phyloP scores from a whole-genome alignment of 1,140 invertebrate species.

The Drosophila ironensis region DNA sequence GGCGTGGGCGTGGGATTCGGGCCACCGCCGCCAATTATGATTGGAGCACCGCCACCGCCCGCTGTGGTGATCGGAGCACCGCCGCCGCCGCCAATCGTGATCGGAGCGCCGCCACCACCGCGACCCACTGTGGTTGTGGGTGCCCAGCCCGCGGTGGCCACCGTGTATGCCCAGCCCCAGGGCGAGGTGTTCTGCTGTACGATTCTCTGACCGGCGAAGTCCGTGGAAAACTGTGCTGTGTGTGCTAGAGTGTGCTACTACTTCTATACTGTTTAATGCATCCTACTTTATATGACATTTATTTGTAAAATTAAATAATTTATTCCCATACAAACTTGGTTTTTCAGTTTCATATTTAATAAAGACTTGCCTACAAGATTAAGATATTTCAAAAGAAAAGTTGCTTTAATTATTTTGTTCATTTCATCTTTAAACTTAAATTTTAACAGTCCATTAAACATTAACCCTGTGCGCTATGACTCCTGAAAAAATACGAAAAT shows the following conservation, averaged over 20 bases:
- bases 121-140: conserved; percentile 45
- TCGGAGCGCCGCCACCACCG: conserved; percentile 33
- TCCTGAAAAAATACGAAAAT: no score
- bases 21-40: conserved; percentile 31
- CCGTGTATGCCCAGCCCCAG: conserved; percentile 33
- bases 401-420: no score
- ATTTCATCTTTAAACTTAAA: no score
- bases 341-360: no score
- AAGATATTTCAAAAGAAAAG: no score
- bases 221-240: background rate
- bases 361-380: no score
- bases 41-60: conserved; percentile 27
- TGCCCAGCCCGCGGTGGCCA: conserved; percentile 32
- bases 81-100: conserved; percentile 11
- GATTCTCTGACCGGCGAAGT: conserved; percentile 26
- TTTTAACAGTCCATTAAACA: no score
- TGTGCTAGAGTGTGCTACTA: background rate
- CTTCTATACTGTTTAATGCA: background rate
- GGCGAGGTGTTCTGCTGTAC: conserved; percentile 44
- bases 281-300: background rate
- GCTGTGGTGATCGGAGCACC: conserved; percentile 33
- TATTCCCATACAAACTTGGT: background rate
- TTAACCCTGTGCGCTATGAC: no score
- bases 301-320: conserved; percentile 27
- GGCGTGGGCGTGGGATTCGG: conserved; percentile 56